Evolutionary conservation across 1,140 invertebrate genomes (phyloP), one percentile per base, ranked within the genome.

Genomic region (Drosophila seguyi): DNA sequence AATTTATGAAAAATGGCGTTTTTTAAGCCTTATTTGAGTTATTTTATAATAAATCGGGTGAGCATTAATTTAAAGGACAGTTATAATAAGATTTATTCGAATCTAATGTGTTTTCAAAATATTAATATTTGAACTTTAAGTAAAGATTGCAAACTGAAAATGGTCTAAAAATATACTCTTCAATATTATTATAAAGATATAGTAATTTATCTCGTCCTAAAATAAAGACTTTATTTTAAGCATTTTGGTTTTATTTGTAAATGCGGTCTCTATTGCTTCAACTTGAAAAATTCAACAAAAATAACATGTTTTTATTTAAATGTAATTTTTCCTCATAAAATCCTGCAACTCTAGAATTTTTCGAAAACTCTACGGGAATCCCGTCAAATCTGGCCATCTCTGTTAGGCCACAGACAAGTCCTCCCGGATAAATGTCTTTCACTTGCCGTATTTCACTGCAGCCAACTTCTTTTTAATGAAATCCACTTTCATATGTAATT

Each of bases 401-500:
- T 58, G 68, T 11, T 57, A 45, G 34, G 48, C 68, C 68, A 48
- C 41, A 55, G 52, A 58, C 68, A 71, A 50, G 65, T 48, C 27
- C 44, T 25, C 38, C 53, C 56, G 47, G 57, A 52, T 67, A 75
- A 68, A 66, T 59, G 69, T 73, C 74, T 79, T 79, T 73, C 52
- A 73, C 55, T 79, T 71, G 75, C 66, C 75, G 71, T 79, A 72
- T 79, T 78, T 79, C 77, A 74, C 71, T 69, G 83, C 58, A 80
- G 72, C 55, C 66, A 76, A 77, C 57, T 80, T 62, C 50, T 72
- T 81, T 87, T 90, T 86, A 90, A 90, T 90, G 82, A 90, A 90
- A 90, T 81, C 81, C 85, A 90, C 79, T 90, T 90, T 87, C 85
- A 86, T 90, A 86, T 86, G 85, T 90, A 90, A 85, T 79, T 90